These are phyloP conservation scores for Upupa epops DNA, from an alignment of 2,113 vertebrate species.

Conservation along the genomic window DNA sequence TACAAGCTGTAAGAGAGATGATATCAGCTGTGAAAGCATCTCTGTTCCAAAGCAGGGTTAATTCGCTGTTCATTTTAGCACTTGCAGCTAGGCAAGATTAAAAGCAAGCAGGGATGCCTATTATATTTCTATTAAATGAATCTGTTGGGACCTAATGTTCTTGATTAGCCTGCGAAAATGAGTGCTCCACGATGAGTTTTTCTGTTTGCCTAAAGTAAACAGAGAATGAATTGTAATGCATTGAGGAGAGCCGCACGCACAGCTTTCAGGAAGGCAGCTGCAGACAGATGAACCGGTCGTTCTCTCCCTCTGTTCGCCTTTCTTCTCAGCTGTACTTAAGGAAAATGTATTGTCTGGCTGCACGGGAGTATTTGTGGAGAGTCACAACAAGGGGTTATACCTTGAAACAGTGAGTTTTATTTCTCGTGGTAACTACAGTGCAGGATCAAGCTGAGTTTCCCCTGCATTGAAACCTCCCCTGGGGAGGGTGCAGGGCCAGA, in stretches of 20 bases:
- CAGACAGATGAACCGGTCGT: constrained; percentile 6
- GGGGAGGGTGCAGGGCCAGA: background rate
- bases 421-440: background rate
- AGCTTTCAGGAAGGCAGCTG: constrained; percentile 51
- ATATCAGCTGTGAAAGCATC: constrained; percentile 77
- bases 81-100: constrained; percentile 75
- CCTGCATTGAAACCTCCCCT: background rate
- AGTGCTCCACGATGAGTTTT: constrained; percentile 69
- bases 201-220: constrained; percentile 79
- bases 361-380: constrained; percentile 32
- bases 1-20: constrained; percentile 68
- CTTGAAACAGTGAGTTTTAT: constrained; percentile 30
- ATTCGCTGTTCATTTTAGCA: constrained; percentile 78
- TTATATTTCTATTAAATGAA: constrained; percentile 82
- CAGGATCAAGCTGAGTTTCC: background rate
- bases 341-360: constrained; percentile 57
- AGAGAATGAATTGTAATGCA: constrained; percentile 73
- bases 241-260: constrained; percentile 63
- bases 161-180: constrained; percentile 76
- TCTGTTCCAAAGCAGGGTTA: constrained; percentile 78
- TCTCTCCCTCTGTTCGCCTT: constrained; percentile 58
- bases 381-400: background rate
- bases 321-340: constrained; percentile 37
- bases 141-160: constrained; percentile 78
- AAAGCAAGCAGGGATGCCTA: constrained; percentile 76